These are phyloP conservation scores for Xerus rutilus DNA, from an alignment of 2,797 vertebrate genomes.

Conservation along the genomic window DNA sequence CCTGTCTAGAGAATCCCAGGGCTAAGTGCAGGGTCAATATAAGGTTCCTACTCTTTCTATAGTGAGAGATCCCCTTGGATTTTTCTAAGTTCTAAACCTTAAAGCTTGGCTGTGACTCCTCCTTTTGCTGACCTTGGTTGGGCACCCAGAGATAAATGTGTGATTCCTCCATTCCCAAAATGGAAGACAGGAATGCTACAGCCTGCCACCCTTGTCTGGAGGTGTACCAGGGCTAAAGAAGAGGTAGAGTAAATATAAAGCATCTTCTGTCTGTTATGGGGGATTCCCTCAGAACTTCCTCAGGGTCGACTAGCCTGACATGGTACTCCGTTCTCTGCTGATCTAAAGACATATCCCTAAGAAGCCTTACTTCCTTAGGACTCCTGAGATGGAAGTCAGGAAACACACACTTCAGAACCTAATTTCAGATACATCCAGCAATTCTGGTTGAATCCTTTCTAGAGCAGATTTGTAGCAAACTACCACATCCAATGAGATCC, in stretches of 20 bases:
- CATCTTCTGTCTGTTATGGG: background rate
- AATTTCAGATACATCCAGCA: background rate
- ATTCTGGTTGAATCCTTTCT: background rate
- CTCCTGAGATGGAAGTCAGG: background rate
- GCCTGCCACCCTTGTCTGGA: background rate
- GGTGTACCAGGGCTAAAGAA: background rate
- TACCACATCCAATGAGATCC: no score
- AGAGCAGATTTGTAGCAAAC: background rate
- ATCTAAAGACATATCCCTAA: no score
- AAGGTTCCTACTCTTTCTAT: background rate
- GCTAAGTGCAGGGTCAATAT: background rate
- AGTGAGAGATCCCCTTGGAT: no score
- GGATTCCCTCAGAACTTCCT: background rate
- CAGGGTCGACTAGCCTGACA: background rate
- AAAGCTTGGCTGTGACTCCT: background rate
- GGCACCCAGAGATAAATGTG: background rate
- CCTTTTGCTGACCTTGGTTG: background rate
- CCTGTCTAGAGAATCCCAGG: background rate
- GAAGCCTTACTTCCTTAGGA: background rate
- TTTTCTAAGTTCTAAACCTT: no score
- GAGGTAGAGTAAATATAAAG: background rate
- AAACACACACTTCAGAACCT: background rate
- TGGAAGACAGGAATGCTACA: background rate
- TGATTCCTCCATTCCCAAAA: background rate
- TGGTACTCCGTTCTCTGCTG: background rate